A percentile compares a stretch with the other conserved stretches of the same genome.
Evolutionary conservation across 2,113 vertebrate species (phyloP).

Genomic region (Lagopus leucura): DNA sequence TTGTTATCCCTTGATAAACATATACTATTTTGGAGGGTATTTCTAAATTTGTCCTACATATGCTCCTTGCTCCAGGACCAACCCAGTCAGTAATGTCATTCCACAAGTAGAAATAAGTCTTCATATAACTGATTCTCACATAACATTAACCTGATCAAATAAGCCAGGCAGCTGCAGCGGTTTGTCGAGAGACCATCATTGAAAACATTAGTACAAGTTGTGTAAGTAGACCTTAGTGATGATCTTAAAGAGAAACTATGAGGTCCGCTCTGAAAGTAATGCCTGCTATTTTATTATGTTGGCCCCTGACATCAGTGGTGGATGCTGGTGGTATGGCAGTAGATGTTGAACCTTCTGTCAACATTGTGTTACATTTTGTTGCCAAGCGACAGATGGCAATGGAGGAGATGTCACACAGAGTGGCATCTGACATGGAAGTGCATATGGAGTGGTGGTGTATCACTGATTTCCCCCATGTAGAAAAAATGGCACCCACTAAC

Average conservation of each 20-base stretch:
- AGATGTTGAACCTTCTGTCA: no score
- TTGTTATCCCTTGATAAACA: background rate
- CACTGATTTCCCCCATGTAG: no score
- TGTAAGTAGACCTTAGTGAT: background rate
- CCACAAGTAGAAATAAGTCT: background rate
- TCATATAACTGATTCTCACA: background rate
- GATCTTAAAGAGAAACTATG: background rate
- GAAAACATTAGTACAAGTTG: background rate
- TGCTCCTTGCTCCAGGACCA: background rate
- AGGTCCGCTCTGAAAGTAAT: no score
- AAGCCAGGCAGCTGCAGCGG: background rate
- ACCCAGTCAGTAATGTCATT: background rate
- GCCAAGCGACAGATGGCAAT: no score
- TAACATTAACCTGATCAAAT: background rate
- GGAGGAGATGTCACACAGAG: no score
- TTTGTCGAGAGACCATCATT: background rate
- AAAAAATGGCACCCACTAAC: no score
- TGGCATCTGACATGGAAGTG: no score
- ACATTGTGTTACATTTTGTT: no score
- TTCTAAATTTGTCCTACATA: background rate
- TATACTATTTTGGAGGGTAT: background rate
- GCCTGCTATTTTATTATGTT: no score
- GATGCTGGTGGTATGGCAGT: no score
- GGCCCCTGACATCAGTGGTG: no score
- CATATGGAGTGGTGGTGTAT: no score